Evolutionary conservation across 1,140 invertebrate species (phyloP).

Genomic region (Ephestia elutella): DNA sequence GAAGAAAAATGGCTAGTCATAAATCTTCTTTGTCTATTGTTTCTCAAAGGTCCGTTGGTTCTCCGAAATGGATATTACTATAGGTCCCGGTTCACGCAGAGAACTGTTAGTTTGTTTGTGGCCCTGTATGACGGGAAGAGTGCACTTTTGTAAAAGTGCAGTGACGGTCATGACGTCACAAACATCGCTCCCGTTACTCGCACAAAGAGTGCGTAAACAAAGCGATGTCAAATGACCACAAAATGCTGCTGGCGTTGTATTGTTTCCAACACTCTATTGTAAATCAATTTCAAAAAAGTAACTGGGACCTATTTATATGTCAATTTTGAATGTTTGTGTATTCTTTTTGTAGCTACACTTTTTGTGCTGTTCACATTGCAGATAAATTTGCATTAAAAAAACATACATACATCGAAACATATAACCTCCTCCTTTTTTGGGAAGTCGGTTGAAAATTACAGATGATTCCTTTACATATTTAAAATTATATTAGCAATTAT

Average conservation of each 20-base stretch:
- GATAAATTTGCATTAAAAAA: no score
- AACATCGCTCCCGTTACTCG: slow-evolving; percentile 52
- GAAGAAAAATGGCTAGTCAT: slow-evolving; percentile 46
- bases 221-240: slow-evolving; percentile 47
- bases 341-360: no score
- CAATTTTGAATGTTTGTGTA: no score
- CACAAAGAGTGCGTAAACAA: slow-evolving; percentile 56
- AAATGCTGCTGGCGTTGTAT: slow-evolving; percentile 49
- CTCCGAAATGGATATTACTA: slow-evolving; percentile 46
- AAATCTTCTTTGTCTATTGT: slow-evolving; percentile 51
- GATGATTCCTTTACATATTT: no score
- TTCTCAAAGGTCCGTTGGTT: slow-evolving; percentile 44
- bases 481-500: no score
- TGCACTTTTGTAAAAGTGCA: slow-evolving; percentile 54
- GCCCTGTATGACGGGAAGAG: slow-evolving; percentile 53
- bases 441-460: no score
- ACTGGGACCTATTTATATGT: no score
- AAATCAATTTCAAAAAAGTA: slow-evolving; percentile 31
- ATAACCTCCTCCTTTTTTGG: no score
- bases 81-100: slow-evolving; percentile 63
- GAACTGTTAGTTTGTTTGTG: slow-evolving; percentile 63
- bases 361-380: no score
- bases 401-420: no score
- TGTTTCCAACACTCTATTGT: slow-evolving; percentile 23
- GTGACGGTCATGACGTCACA: slow-evolving; percentile 53